Evolutionary conservation across 2,888 invertebrate species (phyloP).

Genomic region (Folsomia candida): DNA sequence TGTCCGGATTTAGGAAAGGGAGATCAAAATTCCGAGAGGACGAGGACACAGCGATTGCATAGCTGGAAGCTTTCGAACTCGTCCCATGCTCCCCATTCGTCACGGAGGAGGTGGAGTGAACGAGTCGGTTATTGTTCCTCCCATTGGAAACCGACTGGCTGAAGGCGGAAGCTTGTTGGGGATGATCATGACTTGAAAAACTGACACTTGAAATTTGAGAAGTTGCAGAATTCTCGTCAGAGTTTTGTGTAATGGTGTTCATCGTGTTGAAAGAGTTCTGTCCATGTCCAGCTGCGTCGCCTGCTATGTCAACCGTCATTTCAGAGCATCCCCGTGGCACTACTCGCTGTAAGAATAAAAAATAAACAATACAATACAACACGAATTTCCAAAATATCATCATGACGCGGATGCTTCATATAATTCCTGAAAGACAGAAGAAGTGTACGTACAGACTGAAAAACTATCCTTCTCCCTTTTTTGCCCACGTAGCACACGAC

Average conservation of each 20-base stretch:
- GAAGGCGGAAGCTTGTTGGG: slow-evolving; percentile 48
- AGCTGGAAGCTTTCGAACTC: slow-evolving; percentile 46
- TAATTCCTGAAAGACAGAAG: not conserved
- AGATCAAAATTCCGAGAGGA: slow-evolving; percentile 48
- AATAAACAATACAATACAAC: too few species aligned
- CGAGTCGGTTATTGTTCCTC: slow-evolving; percentile 46
- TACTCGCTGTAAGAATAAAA: slow-evolving; percentile 39
- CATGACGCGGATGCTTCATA: too few species aligned
- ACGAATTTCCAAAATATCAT: too few species aligned
- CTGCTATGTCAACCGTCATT: slow-evolving; percentile 46
- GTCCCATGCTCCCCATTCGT: slow-evolving; percentile 48
- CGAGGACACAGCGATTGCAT: slow-evolving; percentile 48
- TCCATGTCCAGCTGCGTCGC: slow-evolving; percentile 34
- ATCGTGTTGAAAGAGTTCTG: slow-evolving; percentile 39
- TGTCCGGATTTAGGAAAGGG: slow-evolving; percentile 41
- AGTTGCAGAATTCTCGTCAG: slow-evolving; percentile 49
- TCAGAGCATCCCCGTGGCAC: slow-evolving; percentile 50
- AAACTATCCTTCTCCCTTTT: slow-evolving; percentile 49
- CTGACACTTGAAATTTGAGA: slow-evolving; percentile 50
- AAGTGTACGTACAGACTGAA: slow-evolving; percentile 41
- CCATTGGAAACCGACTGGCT: slow-evolving; percentile 49
- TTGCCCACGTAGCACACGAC: slow-evolving; percentile 51
- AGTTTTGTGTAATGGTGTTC: slow-evolving; percentile 48
- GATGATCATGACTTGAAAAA: slow-evolving; percentile 48
- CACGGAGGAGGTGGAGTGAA: slow-evolving; percentile 48